Conservation (phyloP, 1,140 invertebrate species). For the Thrips palmi region DNA sequence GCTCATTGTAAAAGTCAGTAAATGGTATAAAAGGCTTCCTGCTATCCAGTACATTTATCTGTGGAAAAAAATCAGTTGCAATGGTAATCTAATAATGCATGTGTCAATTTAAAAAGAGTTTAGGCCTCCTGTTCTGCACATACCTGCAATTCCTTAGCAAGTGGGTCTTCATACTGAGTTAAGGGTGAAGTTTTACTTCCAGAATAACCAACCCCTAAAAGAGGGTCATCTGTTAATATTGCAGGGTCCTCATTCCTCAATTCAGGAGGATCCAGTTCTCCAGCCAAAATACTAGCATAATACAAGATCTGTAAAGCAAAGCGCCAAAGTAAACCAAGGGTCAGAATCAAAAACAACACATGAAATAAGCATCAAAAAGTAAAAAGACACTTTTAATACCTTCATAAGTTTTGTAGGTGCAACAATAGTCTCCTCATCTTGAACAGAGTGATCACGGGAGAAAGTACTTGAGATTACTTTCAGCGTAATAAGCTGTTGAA, state of each 20-base stretch:
- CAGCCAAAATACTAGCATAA: slow-evolving; percentile 75
- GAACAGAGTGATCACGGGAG: slow-evolving; percentile 51
- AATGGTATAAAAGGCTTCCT: slow-evolving; percentile 65
- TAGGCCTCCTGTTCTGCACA: too few species aligned
- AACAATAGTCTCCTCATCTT: slow-evolving; percentile 65
- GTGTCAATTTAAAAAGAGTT: too few species aligned
- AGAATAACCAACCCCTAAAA: slow-evolving; percentile 5
- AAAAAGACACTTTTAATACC: slow-evolving; percentile 22
- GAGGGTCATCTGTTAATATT: slow-evolving; percentile 9
- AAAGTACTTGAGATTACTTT: slow-evolving; percentile 58
- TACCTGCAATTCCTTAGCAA: slow-evolving; percentile 24
- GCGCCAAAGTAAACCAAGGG: slow-evolving; percentile 5
- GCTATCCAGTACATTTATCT: slow-evolving; percentile 59
- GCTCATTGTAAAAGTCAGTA: slow-evolving; percentile 85
- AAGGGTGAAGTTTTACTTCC: slow-evolving; percentile 12
- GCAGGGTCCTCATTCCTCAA: slow-evolving; percentile 32
- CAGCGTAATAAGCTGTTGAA: slow-evolving; percentile 75
- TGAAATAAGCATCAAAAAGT: slow-evolving; percentile 8
- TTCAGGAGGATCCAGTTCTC: slow-evolving; percentile 47
- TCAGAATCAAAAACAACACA: slow-evolving; percentile 6
- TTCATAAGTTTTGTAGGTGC: slow-evolving; percentile 69
- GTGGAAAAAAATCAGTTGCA: slow-evolving; percentile 29
- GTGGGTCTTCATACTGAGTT: slow-evolving; percentile 30
- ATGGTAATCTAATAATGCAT: too few species aligned
- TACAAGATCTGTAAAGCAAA: slow-evolving; percentile 51